Evolutionary conservation across 2,113 vertebrate species (phyloP), one percentile per base, ranked within the genome.

Genomic region (Anolis sagrei): DNA sequence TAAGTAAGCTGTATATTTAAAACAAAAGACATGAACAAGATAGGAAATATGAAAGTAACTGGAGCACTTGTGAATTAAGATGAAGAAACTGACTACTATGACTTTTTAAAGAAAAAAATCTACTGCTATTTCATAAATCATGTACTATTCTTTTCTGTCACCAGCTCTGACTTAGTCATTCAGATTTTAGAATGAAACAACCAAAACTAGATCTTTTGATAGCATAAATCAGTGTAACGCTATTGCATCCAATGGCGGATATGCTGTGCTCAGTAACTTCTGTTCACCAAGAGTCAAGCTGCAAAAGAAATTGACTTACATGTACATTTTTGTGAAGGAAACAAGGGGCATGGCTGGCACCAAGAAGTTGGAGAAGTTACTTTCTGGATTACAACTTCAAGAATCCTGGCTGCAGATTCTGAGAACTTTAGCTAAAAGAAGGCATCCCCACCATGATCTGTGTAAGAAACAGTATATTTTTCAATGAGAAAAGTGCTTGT

Each of bases 1-100:
- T 89, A 91, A 88, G 83, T 87, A 91, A 91, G 54, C 75, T 77
- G 34, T 80, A 86, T 78, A 91, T 90, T n/a, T 25, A 87, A 76
- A 0, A 0, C 7, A 4, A 84, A 80, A 79, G 49, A 79, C 13
- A 90, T 89, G 32, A 76, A 14, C 16, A 39, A 7, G 54, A 48
- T 81, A 90, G 80, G 80, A 86, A 89, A 89, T 90, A 44, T 64
- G 74, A 86, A 93, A 72, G 70, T 0, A 0, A 39, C 76, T 79
- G 76, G 29, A 86, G 69, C 51, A 79, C 51, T 34, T 16, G 36
- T 8, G 36, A 86, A 54, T 80, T 79, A 49, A 62, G 78, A 39
- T 54, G 66, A 36, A 80, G 7, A 64, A 21, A 48, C 21, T 73
- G 64, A 74, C 77, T 79, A 74, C 36, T 25, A 8, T 73, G 66